These are phyloP conservation scores for Bettongia penicillata DNA, from an alignment of 2,113 vertebrate species.

Conservation along the genomic window DNA sequence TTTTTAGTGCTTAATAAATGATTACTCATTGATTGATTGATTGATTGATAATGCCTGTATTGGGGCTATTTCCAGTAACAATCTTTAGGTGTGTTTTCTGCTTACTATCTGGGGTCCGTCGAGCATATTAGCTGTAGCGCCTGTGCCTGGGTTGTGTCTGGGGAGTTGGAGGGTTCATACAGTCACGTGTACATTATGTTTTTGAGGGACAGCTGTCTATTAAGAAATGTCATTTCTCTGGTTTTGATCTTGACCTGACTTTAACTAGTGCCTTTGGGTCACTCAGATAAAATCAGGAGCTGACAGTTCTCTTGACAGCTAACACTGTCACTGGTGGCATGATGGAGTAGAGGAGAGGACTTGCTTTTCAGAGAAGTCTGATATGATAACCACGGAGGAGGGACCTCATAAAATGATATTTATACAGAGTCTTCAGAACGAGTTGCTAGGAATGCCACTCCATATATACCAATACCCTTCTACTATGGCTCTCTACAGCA, in stretches of 20 bases:
- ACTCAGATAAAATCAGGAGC: background rate
- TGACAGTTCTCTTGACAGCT: constrained; percentile 18
- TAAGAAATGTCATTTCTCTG: background rate
- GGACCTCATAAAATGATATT: background rate
- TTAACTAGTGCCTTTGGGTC: constrained; percentile 39
- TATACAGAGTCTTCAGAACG: background rate
- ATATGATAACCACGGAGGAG: background rate
- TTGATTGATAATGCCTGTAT: background rate
- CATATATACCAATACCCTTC: background rate
- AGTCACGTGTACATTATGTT: background rate
- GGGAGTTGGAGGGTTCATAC: constrained; percentile 37
- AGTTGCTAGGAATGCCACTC: background rate
- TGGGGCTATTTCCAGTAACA: constrained; percentile 72
- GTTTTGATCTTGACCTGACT: constrained; percentile 30
- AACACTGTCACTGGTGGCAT: fast-evolving
- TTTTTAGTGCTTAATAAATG: background rate
- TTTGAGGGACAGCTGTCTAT: constrained; percentile 25
- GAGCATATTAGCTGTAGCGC: constrained; percentile 69
- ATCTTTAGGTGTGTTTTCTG: constrained; percentile 67
- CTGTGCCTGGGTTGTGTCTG: constrained; percentile 37
- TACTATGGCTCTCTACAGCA: background rate
- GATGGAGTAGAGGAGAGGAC: background rate
- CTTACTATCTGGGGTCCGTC: constrained; percentile 61
- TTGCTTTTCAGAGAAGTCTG: background rate
- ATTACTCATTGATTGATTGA: background rate